A percentile compares a stretch with the other conserved stretches of the same genome.
phyloP scores from a whole-genome alignment of 2,797 vertebrate genomes.

The Sphenopsis melanotis region DNA sequence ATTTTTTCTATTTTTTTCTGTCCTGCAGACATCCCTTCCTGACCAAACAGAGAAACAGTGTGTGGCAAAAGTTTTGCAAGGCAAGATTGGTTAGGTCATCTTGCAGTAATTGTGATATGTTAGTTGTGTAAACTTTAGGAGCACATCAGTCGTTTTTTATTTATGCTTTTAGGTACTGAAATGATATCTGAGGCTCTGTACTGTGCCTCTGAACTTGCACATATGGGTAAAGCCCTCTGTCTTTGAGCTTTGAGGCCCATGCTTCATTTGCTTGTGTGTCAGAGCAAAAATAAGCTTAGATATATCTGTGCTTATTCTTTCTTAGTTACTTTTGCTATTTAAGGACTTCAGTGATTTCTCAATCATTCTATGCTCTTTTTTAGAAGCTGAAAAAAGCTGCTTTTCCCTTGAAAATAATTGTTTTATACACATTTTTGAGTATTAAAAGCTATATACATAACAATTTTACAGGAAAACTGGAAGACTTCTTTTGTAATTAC shows the following conservation, averaged over 20 bases:
- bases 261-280: neutral
- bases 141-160: neutral
- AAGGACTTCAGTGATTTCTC: neutral
- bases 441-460: neutral
- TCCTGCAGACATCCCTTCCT: neutral
- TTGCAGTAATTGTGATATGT: neutral
- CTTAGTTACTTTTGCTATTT: neutral
- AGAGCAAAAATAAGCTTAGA: neutral
- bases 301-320: neutral
- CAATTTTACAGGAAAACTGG: neutral
- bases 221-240: neutral
- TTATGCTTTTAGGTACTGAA: neutral
- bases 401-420: neutral
- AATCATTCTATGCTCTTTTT: rapidly evolving
- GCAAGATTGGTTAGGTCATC: neutral
- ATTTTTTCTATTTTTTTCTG: neutral
- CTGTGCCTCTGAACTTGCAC: neutral
- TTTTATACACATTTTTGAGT: neutral
- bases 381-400: rapidly evolving
- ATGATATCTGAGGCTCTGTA: neutral
- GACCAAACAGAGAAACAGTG: neutral
- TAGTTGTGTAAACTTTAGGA: neutral
- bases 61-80: neutral
- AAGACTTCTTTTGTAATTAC: neutral
- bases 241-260: neutral